Conservation (phyloP, 2,113 vertebrate genomes). For the Paracanthobrama guichenoti region DNA sequence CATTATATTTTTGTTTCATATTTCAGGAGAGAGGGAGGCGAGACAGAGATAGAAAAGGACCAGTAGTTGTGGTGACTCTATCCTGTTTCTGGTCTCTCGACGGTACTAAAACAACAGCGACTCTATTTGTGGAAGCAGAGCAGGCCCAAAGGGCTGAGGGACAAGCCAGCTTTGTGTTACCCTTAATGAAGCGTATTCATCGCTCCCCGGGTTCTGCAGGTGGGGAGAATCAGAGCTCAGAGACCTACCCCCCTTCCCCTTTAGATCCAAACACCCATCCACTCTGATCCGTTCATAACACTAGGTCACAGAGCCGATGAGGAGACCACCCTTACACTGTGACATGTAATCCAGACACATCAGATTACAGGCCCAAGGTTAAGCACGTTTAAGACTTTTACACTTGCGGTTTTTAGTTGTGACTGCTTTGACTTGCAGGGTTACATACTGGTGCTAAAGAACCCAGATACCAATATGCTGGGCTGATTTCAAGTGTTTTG, state of each 20-base stretch:
- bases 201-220: constrained; percentile 66
- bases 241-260: not conserved
- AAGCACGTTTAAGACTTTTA: constrained; percentile 9
- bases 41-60: constrained; percentile 24
- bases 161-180: constrained; percentile 65
- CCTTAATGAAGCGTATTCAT: constrained; percentile 73
- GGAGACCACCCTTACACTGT: not conserved
- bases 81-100: constrained; percentile 43
- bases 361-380: constrained; percentile 8
- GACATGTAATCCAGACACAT: constrained; percentile 36
- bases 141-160: constrained; percentile 55
- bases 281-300: constrained; percentile 62
- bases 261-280: constrained; percentile 59
- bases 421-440: not conserved
- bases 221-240: constrained; percentile 57
- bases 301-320: constrained; percentile 13
- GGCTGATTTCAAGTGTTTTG: not conserved
- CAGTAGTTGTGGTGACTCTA: constrained; percentile 25
- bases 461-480: not conserved
- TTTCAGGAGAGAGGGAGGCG: constrained; percentile 7
- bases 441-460: not conserved
- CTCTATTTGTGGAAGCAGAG: constrained; percentile 72
- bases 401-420: not conserved
- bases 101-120: constrained; percentile 68
- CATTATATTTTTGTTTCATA: constrained; percentile 35